Conservation (phyloP, 2,888 invertebrate genomes). For the Nephrotoma guestfalica region DNA sequence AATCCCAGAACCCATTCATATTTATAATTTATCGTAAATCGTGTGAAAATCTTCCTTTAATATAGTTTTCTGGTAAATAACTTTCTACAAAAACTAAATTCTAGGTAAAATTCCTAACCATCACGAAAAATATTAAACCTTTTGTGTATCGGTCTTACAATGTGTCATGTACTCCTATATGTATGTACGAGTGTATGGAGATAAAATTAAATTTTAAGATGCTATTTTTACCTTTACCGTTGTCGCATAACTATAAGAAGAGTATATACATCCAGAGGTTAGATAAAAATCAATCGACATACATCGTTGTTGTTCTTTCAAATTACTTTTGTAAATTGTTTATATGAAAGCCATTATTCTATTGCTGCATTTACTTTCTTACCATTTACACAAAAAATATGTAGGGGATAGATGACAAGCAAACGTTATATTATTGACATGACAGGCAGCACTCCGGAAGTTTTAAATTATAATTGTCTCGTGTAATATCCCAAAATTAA, state of each 20-base stretch:
- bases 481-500: background rate
- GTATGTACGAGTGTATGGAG: background rate
- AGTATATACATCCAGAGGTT: background rate
- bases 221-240: background rate
- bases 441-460: background rate
- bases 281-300: background rate
- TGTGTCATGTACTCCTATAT: background rate
- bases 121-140: background rate
- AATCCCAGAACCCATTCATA: background rate
- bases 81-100: background rate
- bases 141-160: background rate
- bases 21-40: background rate
- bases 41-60: background rate
- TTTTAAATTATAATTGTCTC: background rate
- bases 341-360: background rate
- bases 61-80: background rate
- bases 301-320: background rate
- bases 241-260: background rate
- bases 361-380: background rate
- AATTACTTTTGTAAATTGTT: background rate
- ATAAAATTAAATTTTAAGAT: background rate
- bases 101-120: background rate
- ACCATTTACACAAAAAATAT: background rate
- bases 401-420: background rate
- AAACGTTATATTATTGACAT: background rate